phyloP scores from a whole-genome alignment of 2,888 invertebrate genomes.

The Pardosa pseudoannulata region DNA sequence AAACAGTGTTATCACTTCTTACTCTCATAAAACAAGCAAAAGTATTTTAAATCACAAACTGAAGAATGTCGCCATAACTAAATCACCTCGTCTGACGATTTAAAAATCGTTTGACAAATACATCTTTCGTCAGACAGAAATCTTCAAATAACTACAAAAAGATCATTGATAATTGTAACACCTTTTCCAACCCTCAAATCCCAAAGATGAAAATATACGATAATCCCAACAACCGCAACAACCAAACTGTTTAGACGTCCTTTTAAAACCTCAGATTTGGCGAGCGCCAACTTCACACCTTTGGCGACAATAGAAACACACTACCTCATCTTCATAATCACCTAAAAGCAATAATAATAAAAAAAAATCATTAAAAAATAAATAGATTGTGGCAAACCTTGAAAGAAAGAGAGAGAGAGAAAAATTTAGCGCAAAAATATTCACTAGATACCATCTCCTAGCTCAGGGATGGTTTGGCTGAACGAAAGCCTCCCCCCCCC shows the following conservation, averaged over 20 bases:
- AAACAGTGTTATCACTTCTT: too few species aligned
- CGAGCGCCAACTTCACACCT: slow-evolving; percentile 13
- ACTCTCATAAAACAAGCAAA: too few species aligned
- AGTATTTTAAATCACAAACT: too few species aligned
- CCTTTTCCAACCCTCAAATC: too few species aligned
- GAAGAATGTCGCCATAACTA: too few species aligned
- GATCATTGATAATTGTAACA: too few species aligned
- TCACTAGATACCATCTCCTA: slow-evolving; percentile 44
- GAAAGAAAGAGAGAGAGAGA: background rate
- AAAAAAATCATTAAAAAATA: background rate
- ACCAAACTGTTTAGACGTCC: background rate
- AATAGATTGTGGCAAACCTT: slow-evolving; percentile 30
- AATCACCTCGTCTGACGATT: too few species aligned
- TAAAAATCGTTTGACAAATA: too few species aligned
- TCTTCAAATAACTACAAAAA: too few species aligned
- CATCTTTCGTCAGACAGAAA: too few species aligned
- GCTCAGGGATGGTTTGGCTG: slow-evolving; percentile 19
- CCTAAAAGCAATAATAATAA: slow-evolving; percentile 39
- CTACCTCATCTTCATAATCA: slow-evolving; percentile 44
- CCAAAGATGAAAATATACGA: too few species aligned
- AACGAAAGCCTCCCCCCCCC: slow-evolving; percentile 15
- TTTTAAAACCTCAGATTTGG: background rate
- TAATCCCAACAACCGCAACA: too few species aligned
- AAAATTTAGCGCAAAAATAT: slow-evolving; percentile 47
- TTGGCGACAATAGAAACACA: slow-evolving; percentile 49